phyloP scores from a whole-genome alignment of 2,113 vertebrate species.

The Microtus oregoni region DNA sequence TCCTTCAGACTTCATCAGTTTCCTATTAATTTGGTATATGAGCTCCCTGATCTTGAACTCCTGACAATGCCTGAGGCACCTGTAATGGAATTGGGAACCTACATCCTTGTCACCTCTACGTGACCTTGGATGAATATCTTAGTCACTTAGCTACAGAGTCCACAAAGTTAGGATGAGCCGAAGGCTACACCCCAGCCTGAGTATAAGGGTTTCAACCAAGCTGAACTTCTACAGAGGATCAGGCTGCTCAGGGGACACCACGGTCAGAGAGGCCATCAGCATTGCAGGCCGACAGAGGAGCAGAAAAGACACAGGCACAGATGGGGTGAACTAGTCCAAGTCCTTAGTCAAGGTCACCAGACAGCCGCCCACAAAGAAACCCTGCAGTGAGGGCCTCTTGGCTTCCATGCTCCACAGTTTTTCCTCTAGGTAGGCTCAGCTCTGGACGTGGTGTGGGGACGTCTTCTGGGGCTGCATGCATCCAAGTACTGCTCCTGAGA shows the following conservation, averaged over 20 bases:
- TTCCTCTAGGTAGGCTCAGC: neutral
- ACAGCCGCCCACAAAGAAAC: neutral
- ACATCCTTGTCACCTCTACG: neutral
- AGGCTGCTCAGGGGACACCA: neutral
- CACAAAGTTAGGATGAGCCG: neutral
- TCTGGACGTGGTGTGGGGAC: neutral
- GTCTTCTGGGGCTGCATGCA: neutral
- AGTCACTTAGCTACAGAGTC: slow-evolving; percentile 2
- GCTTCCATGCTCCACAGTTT: neutral
- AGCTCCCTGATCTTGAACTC: neutral
- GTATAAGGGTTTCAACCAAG: neutral
- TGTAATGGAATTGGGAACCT: neutral
- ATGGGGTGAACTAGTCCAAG: neutral
- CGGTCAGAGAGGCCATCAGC: neutral
- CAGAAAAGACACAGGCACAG: neutral
- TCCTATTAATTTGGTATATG: neutral
- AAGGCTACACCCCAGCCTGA: neutral
- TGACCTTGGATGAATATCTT: neutral
- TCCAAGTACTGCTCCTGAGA: neutral
- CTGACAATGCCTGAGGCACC: neutral
- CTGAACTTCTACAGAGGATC: neutral
- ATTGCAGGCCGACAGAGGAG: neutral
- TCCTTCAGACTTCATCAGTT: neutral
- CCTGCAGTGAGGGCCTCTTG: neutral
- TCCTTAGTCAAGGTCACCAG: neutral